Conservation (phyloP, 2,113 vertebrate genomes). For the Rafetus swinhoei region DNA sequence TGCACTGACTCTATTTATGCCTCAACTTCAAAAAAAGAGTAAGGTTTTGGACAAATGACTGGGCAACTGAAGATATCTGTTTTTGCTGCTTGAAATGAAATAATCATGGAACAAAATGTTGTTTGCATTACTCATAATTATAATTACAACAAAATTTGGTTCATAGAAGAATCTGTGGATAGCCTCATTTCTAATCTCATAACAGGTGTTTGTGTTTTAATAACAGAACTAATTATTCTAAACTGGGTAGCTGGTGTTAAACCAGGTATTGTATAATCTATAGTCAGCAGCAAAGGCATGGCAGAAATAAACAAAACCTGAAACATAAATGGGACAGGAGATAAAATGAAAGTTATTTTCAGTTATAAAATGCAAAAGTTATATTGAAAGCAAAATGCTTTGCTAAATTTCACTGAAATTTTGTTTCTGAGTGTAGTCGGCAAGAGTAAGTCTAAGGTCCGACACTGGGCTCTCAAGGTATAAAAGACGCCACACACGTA, state of each 20-base stretch:
- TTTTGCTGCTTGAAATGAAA: background rate
- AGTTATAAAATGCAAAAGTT: background rate
- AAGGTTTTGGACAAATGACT: background rate
- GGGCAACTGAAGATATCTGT: background rate
- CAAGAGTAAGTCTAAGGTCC: too few relatives aligned
- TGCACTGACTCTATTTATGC: rapidly evolving
- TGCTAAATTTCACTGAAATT: background rate
- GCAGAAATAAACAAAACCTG: conserved; percentile 37
- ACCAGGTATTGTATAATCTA: conserved; percentile 21
- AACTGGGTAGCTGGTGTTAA: background rate
- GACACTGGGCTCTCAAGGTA: too few relatives aligned
- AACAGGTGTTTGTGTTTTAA: conserved; percentile 17
- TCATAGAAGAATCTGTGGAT: rapidly evolving
- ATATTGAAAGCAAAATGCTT: background rate
- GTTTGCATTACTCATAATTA: background rate
- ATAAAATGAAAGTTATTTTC: background rate
- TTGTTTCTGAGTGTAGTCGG: background rate
- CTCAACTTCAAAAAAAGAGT: background rate
- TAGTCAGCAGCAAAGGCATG: rapidly evolving
- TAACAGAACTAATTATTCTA: conserved; percentile 50
- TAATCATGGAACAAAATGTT: background rate
- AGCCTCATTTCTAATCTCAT: background rate
- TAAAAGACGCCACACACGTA: too few relatives aligned
- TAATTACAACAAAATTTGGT: background rate
- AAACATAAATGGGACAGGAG: conserved; percentile 13